phyloP scores from a whole-genome alignment of 2,888 invertebrate genomes.

The Boloria euphrosyne region DNA sequence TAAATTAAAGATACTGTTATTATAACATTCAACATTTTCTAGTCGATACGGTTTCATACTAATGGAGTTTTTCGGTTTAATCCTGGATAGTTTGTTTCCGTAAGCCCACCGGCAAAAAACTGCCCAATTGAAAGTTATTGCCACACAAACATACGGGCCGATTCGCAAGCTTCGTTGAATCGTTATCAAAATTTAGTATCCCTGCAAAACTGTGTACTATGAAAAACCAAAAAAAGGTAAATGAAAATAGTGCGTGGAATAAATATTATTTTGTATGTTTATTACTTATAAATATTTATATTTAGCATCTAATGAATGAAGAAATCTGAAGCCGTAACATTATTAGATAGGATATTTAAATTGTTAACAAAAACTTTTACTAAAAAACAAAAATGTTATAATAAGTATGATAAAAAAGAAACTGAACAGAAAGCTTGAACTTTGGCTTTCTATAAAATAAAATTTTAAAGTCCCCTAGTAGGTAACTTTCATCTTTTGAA shows the following conservation, averaged over 20 bases:
- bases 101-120: conserved; percentile 42
- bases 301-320: too few species aligned
- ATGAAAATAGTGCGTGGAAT: too few species aligned
- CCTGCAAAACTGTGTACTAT: not conserved
- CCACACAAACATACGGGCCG: conserved; percentile 36
- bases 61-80: conserved; percentile 42
- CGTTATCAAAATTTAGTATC: conserved; percentile 36
- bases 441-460: conserved; percentile 4
- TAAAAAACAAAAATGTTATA: too few species aligned
- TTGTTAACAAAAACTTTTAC: too few species aligned
- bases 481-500: conserved; percentile 10
- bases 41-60: conserved; percentile 25
- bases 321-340: too few species aligned
- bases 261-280: too few species aligned
- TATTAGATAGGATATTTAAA: too few species aligned
- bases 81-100: conserved; percentile 44
- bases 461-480: conserved; percentile 1
- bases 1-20: too few species aligned
- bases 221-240: not conserved
- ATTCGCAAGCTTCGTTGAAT: conserved; percentile 27
- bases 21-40: conserved; percentile 11
- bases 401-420: too few species aligned
- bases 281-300: not conserved
- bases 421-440: not conserved
- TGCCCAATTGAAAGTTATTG: conserved; percentile 42